Percentiles rank a stretch among this genome's conserved stretches.
phyloP scores from a whole-genome alignment of 53 echinoderm and acorn worm species.

The Stichopus horrens region DNA sequence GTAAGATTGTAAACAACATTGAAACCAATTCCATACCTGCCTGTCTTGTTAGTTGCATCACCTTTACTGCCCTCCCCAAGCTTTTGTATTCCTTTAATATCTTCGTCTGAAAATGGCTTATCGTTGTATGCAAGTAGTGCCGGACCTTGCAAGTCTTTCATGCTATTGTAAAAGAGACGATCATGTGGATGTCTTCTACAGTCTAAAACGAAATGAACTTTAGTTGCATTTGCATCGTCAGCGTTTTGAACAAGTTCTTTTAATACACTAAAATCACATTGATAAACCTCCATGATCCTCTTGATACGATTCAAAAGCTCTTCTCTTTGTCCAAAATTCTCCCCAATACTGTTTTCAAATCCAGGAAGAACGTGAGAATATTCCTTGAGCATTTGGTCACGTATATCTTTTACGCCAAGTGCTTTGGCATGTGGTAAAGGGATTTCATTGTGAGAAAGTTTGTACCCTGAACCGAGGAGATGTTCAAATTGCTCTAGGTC shows the following conservation, averaged over 20 bases:
- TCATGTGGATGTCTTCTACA: slow-evolving; percentile 53
- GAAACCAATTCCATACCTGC: slow-evolving; percentile 88
- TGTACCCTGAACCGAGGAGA: background rate
- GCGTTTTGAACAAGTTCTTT: slow-evolving; percentile 96
- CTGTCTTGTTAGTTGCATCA: slow-evolving; percentile 66
- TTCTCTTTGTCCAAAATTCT: slow-evolving; percentile 81
- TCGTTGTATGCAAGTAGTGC: slow-evolving; percentile 83
- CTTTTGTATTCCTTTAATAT: slow-evolving; percentile 83
- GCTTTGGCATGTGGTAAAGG: slow-evolving; percentile 31
- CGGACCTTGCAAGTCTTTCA: slow-evolving; percentile 61
- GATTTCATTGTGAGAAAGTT: slow-evolving; percentile 7
- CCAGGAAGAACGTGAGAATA: slow-evolving; percentile 19
- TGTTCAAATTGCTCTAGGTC: background rate
- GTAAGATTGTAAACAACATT: slow-evolving; percentile 92
- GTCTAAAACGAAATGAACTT: slow-evolving; percentile 90
- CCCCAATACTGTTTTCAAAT: slow-evolving; percentile 16
- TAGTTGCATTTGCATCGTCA: slow-evolving; percentile 82
- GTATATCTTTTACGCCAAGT: slow-evolving; percentile 47
- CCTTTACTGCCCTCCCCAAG: slow-evolving; percentile 83
- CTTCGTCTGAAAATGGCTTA: slow-evolving; percentile 76
- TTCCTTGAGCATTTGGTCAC: slow-evolving; percentile 33
- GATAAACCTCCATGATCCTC: slow-evolving; percentile 71
- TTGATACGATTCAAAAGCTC: slow-evolving; percentile 71
- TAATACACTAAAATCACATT: slow-evolving; percentile 70
- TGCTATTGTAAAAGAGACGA: slow-evolving; percentile 45